Evolutionary conservation across 2,113 vertebrate species (phyloP).

Genomic region (Hipposideros armiger): DNA sequence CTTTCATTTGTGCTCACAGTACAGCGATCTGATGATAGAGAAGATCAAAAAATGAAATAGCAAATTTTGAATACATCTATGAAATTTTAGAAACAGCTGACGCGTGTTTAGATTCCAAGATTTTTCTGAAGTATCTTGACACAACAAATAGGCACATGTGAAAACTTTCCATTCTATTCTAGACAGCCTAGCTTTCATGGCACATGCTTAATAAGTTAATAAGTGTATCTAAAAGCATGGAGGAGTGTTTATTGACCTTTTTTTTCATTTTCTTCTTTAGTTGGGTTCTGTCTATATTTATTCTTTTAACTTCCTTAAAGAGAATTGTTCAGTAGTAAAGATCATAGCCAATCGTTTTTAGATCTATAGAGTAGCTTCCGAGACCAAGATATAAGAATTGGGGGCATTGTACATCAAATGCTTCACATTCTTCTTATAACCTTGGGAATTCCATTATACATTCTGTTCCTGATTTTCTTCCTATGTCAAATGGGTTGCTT

Average conservation of each 20-base stretch:
- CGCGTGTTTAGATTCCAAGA: not conserved
- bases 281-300: not conserved
- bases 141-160: not conserved
- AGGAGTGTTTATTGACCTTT: not conserved
- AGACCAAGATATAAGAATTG: not conserved
- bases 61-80: not conserved
- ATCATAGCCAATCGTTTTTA: not conserved
- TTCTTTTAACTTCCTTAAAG: constrained; percentile 17
- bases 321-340: not conserved
- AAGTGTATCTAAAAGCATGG: not conserved
- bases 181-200: not conserved
- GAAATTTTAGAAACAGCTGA: not conserved
- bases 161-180: constrained; percentile 23
- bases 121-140: not conserved
- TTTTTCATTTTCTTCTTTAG: not conserved
- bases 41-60: not conserved
- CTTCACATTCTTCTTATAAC: constrained; percentile 42
- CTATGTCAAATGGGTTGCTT: constrained; percentile 63
- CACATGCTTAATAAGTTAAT: not conserved
- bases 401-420: not conserved
- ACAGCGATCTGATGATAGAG: not conserved
- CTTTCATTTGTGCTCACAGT: not conserved
- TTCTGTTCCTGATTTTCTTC: constrained; percentile 52
- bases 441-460: not conserved
- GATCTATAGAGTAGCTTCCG: not conserved